Base-by-base conservation (phyloP, 1,140 invertebrate species). In the Caenorhabditis brenneri region DNA sequence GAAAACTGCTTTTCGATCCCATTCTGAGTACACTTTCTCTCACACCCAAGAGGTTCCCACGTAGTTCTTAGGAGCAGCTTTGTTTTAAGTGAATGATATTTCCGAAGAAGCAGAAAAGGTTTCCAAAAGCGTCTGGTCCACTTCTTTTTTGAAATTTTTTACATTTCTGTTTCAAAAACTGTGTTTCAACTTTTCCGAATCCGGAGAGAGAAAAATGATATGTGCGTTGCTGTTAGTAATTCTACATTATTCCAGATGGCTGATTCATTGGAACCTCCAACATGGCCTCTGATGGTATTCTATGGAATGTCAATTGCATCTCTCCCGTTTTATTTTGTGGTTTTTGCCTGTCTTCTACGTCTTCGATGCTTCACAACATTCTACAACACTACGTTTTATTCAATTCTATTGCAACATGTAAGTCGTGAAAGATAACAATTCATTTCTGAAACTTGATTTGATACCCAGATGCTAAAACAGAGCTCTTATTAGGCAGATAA, bases 341-440 rank as follows among this genome's bases (percentile, higher is more conserved):
- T 74, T 15, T 42, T 74, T 74, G 65, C 36, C 5, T 42, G 65
- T 74, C 36, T 74, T 42, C 24, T 74, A 9, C 5, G 65, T 22
- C 36, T 74, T 22, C 33, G 65, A 46, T 74, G 65, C 33, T n/a
- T 42, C 24, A 42, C 65, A 15, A 46, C 12, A 2, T 42, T 36
- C 7, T 74, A 74, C 22, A 74, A 74, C 33, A 42, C 65, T 2
- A 74, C 65, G 7, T 74, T 74, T 12, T 74, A 74, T 24, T 42
- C 65, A 39, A 42, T 74, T 42, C 42, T 74, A n/a, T 22, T 46
- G 15, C 65, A 74, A 16, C 65, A 74, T n/a, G 65, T 74, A 24
- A 46, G 65, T n/a, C n/a, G n/a, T 65, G 10, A n/a, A 19, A n/a
- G 48, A 10, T 51, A 19, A 51, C 48, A 15, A 10, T 3, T 9